A percentile compares a stretch with the other conserved stretches of the same genome.
Evolutionary conservation across 2,113 vertebrate genomes (phyloP).

Genomic region (Fregata magnificens): DNA sequence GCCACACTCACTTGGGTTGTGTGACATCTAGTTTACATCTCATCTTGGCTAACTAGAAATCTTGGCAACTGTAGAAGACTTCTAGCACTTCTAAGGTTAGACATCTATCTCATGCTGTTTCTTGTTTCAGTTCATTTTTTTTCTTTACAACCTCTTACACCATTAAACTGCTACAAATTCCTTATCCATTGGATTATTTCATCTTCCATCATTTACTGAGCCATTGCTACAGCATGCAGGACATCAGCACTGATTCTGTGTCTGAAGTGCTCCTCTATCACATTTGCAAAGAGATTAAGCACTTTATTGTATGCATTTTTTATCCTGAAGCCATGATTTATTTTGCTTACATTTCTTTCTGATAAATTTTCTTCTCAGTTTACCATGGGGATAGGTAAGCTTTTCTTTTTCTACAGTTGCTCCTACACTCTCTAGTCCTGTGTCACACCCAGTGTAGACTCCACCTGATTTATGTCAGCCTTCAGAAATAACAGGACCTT

Average conservation of each 20-base stretch:
- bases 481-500: not conserved
- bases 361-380: not conserved
- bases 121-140: slow-evolving; percentile 37
- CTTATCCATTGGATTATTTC: not conserved
- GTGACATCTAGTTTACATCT: not conserved
- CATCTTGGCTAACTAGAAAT: not conserved
- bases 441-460: not conserved
- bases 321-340: not conserved
- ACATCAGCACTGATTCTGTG: not conserved
- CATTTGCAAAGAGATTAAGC: not conserved
- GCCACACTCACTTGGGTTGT: not conserved
- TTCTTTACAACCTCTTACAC: not conserved
- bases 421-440: not conserved
- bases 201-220: not conserved
- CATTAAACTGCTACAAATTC: not conserved
- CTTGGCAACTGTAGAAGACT: slow-evolving; percentile 17
- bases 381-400: not conserved
- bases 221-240: not conserved
- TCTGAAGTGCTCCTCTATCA: not conserved
- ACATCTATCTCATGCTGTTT: not conserved
- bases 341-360: slow-evolving; percentile 8
- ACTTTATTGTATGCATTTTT: not conserved
- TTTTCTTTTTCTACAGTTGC: not conserved
- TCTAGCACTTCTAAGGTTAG: not conserved
- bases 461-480: not conserved